These are phyloP conservation scores for Notothenia coriiceps DNA, from an alignment of 2,113 vertebrate genomes.

Conservation along the genomic window DNA sequence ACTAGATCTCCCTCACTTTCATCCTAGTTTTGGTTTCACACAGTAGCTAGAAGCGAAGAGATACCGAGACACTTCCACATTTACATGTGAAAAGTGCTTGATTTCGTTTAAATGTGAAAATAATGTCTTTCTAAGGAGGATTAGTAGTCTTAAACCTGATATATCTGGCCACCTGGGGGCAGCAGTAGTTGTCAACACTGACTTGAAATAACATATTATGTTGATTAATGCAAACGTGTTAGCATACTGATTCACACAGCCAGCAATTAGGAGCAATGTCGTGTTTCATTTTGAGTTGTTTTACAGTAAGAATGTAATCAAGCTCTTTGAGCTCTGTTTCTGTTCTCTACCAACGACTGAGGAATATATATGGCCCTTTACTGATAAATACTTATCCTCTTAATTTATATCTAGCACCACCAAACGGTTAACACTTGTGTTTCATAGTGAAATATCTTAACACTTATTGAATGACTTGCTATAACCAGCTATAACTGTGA, in stretches of 20 bases:
- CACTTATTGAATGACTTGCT: no score
- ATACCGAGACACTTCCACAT: neutral
- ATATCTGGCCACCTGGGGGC: neutral
- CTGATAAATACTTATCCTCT: neutral
- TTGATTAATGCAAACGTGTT: neutral
- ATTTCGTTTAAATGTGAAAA: constrained; percentile 2
- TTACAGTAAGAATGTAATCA: neutral
- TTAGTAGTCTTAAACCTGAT: neutral
- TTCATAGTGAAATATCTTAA: no score
- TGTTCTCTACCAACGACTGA: neutral
- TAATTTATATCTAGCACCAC: no score
- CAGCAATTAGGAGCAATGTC: neutral
- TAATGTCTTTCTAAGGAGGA: neutral
- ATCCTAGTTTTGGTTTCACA: constrained; percentile 77
- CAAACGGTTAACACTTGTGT: no score
- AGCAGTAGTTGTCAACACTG: neutral
- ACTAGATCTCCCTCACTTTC: constrained; percentile 66
- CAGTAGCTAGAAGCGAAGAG: constrained; percentile 16
- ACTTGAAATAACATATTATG: neutral
- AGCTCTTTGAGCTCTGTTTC: neutral
- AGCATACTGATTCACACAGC: neutral
- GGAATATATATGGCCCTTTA: neutral
- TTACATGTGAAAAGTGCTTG: neutral
- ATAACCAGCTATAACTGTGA: neutral
- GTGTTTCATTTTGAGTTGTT: neutral